phyloP scores from a whole-genome alignment of 2,113 vertebrate genomes.

The Nyctereutes procyonoides region DNA sequence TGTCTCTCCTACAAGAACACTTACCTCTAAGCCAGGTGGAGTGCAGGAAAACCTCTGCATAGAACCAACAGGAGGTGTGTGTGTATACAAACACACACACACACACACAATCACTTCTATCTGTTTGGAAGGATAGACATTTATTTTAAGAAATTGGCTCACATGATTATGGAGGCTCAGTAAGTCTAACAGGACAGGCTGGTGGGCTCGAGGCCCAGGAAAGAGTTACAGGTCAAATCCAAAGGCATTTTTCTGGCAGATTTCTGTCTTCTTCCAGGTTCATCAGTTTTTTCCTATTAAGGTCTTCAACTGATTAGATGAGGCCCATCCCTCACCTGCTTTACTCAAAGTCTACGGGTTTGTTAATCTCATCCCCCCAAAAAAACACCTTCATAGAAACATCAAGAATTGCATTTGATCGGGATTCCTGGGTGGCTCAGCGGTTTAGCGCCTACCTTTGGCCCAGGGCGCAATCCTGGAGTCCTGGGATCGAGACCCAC shows the following conservation, averaged over 20 bases:
- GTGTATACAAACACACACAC: background rate
- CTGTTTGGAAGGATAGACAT: background rate
- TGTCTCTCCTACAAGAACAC: background rate
- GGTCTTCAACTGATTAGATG: background rate
- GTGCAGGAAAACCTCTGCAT: too few relatives aligned
- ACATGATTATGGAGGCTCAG: background rate
- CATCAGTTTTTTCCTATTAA: background rate
- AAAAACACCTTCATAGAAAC: background rate
- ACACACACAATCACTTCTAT: background rate
- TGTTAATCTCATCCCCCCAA: background rate
- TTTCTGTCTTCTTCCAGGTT: background rate
- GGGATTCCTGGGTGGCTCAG: too few relatives aligned
- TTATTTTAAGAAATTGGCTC: background rate
- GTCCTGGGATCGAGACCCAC: too few relatives aligned
- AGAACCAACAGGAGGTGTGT: background rate
- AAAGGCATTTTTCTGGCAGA: background rate
- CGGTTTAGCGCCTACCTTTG: too few relatives aligned
- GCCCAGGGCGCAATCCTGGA: too few relatives aligned
- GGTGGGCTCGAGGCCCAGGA: background rate
- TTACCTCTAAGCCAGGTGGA: background rate
- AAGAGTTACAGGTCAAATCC: background rate
- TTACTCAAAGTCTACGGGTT: background rate
- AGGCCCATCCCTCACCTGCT: background rate
- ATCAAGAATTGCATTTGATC: background rate
- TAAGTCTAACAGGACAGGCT: background rate